A percentile compares a stretch with the other conserved stretches of the same genome.
Conservation (phyloP, 2,797 vertebrate genomes). For the Melanotaenia trifasciata region DNA sequence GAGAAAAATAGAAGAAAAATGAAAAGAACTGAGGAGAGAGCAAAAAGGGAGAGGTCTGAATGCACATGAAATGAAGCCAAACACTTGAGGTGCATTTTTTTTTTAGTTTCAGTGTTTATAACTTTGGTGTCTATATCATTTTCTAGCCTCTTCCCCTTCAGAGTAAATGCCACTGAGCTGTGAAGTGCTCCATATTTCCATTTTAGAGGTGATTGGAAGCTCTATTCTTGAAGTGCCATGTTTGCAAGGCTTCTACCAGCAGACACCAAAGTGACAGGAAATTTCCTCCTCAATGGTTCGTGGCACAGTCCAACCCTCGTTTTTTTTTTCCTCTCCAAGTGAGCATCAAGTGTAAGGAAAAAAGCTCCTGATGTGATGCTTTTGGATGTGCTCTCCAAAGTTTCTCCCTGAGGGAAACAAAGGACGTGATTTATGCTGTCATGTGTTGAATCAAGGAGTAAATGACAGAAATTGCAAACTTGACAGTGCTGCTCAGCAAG, state of each 20-base stretch:
- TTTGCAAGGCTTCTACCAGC: constrained; percentile 67
- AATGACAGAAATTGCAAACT: constrained; percentile 23
- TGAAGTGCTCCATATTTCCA: constrained; percentile 77
- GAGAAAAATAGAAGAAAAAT: not conserved
- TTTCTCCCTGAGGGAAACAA: constrained; percentile 46
- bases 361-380: constrained; percentile 26
- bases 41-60: not conserved
- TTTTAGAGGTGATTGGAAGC: constrained; percentile 73
- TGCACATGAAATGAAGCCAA: constrained; percentile 18
- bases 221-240: constrained; percentile 63
- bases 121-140: constrained; percentile 50
- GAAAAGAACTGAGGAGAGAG: not conserved
- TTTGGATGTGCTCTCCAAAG: constrained; percentile 43
- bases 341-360: constrained; percentile 33
- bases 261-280: constrained; percentile 68
- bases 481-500: constrained; percentile 16
- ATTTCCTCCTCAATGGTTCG: constrained; percentile 69
- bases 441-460: constrained; percentile 38
- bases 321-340: constrained; percentile 8
- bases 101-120: constrained; percentile 22
- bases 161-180: constrained; percentile 70
- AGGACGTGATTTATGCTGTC: constrained; percentile 37
- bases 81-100: constrained; percentile 30
- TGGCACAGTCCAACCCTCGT: constrained; percentile 42
- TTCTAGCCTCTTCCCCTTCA: constrained; percentile 44